Evolutionary conservation across 1,140 invertebrate genomes (phyloP), one percentile per base, ranked within the genome.

Genomic region (honey bee (Apis mellifera)): DNA sequence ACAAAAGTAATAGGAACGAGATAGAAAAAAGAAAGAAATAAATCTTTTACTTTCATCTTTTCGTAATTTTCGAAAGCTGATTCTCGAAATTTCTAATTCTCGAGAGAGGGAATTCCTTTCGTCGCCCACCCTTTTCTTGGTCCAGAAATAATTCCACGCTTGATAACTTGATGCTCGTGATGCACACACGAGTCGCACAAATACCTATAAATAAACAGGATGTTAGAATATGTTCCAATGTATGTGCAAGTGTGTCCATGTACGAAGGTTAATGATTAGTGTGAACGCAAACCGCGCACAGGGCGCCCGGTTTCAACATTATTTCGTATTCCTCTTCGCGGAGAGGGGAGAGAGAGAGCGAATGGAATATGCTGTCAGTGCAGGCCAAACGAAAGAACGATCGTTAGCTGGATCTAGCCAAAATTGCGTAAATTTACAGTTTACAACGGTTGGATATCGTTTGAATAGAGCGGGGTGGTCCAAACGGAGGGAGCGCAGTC

Each of bases 341-440:
- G 59, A 2, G 32, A 17, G 52, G 54, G 71, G 23, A 79, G 60
- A 42, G 59, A 60, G 59, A n/a, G 68, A 50, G 48, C 62, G 60
- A 59, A 59, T 26, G 17, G 72, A 32, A n/a, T 59, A 60, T 59
- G 64, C 64, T 11, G 17, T 19, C 0, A 4, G 12, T 26, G 48
- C 32, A 42, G 32, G 48, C 60, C 52, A 11, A 4, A 19, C n/a
- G 72, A 77, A 83, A 83, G 81, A 71, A 78, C 66, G 32, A 72
- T 71, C 26, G 19, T 48, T 7, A 52, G 48, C 32, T 26, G 13
- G 73, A 21, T 68, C 57, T 74, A 62, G n/a, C 55, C n/a, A 79
- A 76, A 87, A 85, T 85, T 69, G 71, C 59, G 82, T 84, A 82
- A 82, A 87, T 89, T 89, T 86, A 86, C 86, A 84, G 84, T 86